Evolutionary conservation across 1,140 invertebrate genomes (phyloP).

Genomic region (Bombus picipes): DNA sequence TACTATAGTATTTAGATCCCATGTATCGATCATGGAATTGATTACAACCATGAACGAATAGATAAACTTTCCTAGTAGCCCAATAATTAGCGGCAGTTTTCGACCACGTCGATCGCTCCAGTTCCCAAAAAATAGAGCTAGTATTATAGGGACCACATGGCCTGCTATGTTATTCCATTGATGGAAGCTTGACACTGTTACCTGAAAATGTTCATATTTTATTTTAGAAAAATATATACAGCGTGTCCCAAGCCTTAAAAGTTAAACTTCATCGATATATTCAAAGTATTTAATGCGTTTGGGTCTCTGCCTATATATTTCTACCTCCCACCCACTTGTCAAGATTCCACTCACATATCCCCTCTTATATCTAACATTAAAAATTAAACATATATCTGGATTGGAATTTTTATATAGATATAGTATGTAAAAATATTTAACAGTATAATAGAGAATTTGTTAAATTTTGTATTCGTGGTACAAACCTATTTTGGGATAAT

Average conservation of each 20-base stretch:
- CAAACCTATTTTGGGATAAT: too few species aligned
- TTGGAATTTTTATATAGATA: too few species aligned
- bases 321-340: too few species aligned
- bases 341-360: too few species aligned
- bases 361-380: too few species aligned
- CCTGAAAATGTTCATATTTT: conserved; percentile 75
- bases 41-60: conserved; percentile 89
- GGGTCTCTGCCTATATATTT: too few species aligned
- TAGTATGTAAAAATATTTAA: too few species aligned
- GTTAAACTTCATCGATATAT: not conserved
- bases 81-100: conserved; percentile 87
- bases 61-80: conserved; percentile 87
- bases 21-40: conserved; percentile 85
- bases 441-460: not conserved
- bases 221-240: not conserved
- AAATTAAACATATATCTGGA: too few species aligned
- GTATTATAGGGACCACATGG: conserved; percentile 87
- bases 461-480: not conserved
- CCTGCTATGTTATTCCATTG: conserved; percentile 89
- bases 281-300: too few species aligned
- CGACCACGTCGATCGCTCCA: conserved; percentile 89
- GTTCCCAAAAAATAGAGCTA: conserved; percentile 89
- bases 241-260: not conserved
- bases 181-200: conserved; percentile 88
- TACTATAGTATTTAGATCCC: conserved; percentile 89